Evolutionary conservation across 92 coral and sea anemone genomes (phyloP).

Genomic region (Epizoanthus ramosus): DNA sequence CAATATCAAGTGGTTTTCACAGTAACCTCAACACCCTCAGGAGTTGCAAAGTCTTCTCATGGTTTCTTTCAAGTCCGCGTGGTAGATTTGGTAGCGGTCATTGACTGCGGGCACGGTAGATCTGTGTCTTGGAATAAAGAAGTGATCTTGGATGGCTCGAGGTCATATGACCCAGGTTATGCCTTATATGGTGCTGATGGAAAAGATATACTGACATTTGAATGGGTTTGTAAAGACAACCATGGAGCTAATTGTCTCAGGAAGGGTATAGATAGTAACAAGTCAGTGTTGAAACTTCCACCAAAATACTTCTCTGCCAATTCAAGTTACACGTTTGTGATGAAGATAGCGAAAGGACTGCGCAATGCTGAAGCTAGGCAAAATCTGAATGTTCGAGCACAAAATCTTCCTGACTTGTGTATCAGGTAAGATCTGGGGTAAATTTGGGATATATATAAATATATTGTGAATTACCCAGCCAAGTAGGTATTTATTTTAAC

Average conservation of each 20-base stretch:
- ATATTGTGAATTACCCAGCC: too few species aligned
- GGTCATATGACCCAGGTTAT: constrained; percentile 74
- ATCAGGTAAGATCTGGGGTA: constrained; percentile 9
- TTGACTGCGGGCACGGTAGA: constrained; percentile 79
- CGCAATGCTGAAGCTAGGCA: constrained; percentile 67
- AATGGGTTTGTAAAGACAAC: constrained; percentile 70
- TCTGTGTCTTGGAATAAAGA: constrained; percentile 65
- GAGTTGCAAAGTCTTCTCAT: constrained; percentile 42
- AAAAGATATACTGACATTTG: constrained; percentile 44
- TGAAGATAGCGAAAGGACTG: constrained; percentile 56
- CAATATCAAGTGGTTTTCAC: constrained; percentile 68
- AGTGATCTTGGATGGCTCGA: constrained; percentile 65
- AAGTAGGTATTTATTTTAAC: too few species aligned
- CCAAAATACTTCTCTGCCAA: constrained; percentile 47
- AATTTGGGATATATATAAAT: not conserved
- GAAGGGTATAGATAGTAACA: constrained; percentile 36
- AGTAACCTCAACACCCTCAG: constrained; percentile 57
- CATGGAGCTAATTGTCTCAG: constrained; percentile 56
- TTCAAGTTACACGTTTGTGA: constrained; percentile 57
- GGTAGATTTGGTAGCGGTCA: constrained; percentile 63
- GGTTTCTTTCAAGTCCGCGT: constrained; percentile 76
- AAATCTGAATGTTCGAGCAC: constrained; percentile 44
- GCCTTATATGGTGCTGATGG: constrained; percentile 15
- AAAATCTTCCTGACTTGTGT: not conserved
- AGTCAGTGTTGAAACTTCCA: constrained; percentile 59